Percentiles rank a stretch among this genome's conserved stretches.
phyloP scores from a whole-genome alignment of 1,140 invertebrate genomes.

The Bicyclus anynana region DNA sequence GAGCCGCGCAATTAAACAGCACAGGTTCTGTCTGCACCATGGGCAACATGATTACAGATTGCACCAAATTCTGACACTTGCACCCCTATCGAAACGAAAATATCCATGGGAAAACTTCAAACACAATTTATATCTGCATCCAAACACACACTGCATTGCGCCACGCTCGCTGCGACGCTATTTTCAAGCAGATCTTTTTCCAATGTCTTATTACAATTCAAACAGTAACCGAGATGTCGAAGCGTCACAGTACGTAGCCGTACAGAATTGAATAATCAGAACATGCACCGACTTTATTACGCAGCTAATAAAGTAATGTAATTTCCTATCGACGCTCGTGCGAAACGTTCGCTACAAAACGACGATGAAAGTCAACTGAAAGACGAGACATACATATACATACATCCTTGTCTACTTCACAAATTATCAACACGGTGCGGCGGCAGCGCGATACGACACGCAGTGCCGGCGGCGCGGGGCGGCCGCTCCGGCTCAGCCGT shows the following conservation, averaged over 20 bases:
- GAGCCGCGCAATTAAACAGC: conserved; percentile 58
- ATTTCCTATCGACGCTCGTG: conserved; percentile 68
- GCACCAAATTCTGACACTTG: conserved; percentile 42
- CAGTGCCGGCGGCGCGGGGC: conserved; percentile 38
- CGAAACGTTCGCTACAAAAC: conserved; percentile 74
- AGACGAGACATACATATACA: conserved; percentile 74
- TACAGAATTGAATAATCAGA: conserved; percentile 33
- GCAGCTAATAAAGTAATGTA: conserved; percentile 65
- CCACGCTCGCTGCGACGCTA: conserved; percentile 63
- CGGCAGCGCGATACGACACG: conserved; percentile 54
- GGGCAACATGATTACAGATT: conserved; percentile 64
- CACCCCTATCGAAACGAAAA: conserved; percentile 45
- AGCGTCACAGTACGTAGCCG: conserved; percentile 21
- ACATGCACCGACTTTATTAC: conserved; percentile 62
- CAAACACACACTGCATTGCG: conserved; percentile 75
- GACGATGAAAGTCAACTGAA: conserved; percentile 76
- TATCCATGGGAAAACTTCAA: conserved; percentile 46
- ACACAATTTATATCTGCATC: conserved; percentile 62
- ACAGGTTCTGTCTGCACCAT: conserved; percentile 65
- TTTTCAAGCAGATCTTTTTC: conserved; percentile 34
- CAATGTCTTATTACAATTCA: conserved; percentile 30
- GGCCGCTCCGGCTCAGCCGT: conserved; percentile 37
- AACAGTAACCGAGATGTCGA: conserved; percentile 10
- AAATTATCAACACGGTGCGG: conserved; percentile 67
- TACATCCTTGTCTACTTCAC: conserved; percentile 71